These are phyloP conservation scores for Dendrolimus kikuchii DNA, from an alignment of 1,140 invertebrate genomes.

Conservation along the genomic window DNA sequence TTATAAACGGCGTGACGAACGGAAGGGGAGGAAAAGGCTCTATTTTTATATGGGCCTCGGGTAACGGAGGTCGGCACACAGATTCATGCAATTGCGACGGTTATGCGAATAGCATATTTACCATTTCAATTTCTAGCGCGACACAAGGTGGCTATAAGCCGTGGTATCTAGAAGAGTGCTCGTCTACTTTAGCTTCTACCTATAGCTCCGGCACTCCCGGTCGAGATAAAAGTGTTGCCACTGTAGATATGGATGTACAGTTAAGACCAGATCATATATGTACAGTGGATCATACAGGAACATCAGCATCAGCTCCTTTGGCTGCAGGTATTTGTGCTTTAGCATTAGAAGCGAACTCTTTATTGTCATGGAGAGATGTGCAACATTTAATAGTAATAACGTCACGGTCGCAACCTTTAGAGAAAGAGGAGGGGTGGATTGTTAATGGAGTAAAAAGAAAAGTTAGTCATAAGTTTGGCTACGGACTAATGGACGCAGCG, in stretches of 20 bases:
- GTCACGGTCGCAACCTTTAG: conserved; percentile 83
- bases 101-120: conserved; percentile 98
- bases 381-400: conserved; percentile 96
- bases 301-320: conserved; percentile 94
- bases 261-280: conserved; percentile 88
- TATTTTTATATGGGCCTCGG: conserved; percentile 99
- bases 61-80: conserved; percentile 95
- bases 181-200: conserved; percentile 95
- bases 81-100: conserved; percentile 99
- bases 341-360: conserved; percentile 93
- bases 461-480: conserved; percentile 96
- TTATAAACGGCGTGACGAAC: conserved; percentile 95
- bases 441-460: conserved; percentile 92
- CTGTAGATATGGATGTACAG: conserved; percentile 92
- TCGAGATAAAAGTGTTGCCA: conserved; percentile 93
- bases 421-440: conserved; percentile 91
- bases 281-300: conserved; percentile 91
- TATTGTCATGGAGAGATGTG: conserved; percentile 96
- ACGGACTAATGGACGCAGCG: conserved; percentile 96
- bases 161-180: conserved; percentile 98
- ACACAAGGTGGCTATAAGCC: conserved; percentile 96
- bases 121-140: conserved; percentile 95
- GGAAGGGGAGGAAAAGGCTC: conserved; percentile 95
- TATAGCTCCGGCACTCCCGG: conserved; percentile 95
- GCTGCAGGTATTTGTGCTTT: conserved; percentile 96